A percentile compares a stretch with the other conserved stretches of the same genome.
These are phyloP conservation scores for Enteromius viviparus DNA, from an alignment of 2,797 vertebrate species.

Conservation along the genomic window DNA sequence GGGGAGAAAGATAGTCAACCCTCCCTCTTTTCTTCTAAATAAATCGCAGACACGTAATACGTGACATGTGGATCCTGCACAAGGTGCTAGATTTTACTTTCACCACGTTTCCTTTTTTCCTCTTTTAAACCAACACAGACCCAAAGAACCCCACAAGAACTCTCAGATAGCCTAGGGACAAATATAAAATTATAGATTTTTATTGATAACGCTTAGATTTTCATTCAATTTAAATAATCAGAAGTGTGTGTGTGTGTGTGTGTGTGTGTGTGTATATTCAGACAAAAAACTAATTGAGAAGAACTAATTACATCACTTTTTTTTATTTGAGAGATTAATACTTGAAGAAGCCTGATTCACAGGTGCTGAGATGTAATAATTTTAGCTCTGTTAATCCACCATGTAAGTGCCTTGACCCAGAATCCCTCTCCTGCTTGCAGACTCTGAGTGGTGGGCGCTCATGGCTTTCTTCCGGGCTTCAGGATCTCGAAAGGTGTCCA, in stretches of 20 bases:
- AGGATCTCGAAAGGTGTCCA: constrained; percentile 83
- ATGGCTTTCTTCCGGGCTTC: constrained; percentile 68
- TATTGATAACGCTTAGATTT: neutral
- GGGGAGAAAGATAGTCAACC: constrained; percentile 38
- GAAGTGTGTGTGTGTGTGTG: neutral
- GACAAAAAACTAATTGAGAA: neutral
- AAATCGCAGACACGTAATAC: constrained; percentile 19
- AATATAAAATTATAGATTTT: neutral
- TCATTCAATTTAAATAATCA: neutral
- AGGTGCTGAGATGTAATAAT: neutral
- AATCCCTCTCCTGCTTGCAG: constrained; percentile 60
- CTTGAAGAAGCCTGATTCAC: neutral
- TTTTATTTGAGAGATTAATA: constrained; percentile 21
- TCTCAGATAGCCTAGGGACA: neutral
- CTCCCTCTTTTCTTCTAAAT: constrained; percentile 25
- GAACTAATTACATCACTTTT: neutral
- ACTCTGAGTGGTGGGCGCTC: constrained; percentile 70
- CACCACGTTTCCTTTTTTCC: neutral
- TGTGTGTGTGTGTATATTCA: neutral
- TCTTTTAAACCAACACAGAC: neutral
- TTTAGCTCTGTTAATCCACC: constrained; percentile 56
- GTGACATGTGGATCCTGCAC: constrained; percentile 1
- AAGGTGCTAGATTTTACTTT: constrained; percentile 6
- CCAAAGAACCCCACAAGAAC: neutral
- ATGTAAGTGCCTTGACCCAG: constrained; percentile 70